Percentiles rank a stretch among this genome's conserved stretches.
These are phyloP conservation scores for Odontamblyopus lacepedii DNA, from an alignment of 2,797 vertebrate genomes.

Conservation along the genomic window DNA sequence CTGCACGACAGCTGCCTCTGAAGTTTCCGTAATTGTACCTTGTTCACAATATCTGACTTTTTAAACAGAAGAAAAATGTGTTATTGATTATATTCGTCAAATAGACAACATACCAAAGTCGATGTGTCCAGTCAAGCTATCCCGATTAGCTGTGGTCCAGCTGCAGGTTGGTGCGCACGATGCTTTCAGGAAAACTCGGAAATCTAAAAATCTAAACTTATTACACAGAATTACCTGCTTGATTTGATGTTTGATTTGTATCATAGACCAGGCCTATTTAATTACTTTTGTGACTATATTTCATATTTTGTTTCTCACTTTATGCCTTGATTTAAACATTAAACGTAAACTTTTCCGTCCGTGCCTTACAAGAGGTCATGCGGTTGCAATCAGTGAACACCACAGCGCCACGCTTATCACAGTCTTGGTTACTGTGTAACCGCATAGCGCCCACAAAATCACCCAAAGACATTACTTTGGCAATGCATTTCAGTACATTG, in stretches of 20 bases:
- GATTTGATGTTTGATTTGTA: not conserved
- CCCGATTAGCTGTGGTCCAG: constrained; percentile 40
- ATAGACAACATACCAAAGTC: constrained; percentile 7
- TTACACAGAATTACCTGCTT: not conserved
- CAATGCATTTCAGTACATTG: no score
- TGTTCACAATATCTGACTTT: not conserved
- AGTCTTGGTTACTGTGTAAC: no score
- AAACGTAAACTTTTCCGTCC: not conserved
- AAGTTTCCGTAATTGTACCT: constrained; percentile 37
- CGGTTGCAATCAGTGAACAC: not conserved
- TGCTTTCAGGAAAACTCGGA: constrained; percentile 40
- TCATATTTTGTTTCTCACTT: not conserved
- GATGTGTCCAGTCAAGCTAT: constrained; percentile 42
- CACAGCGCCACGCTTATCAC: no score
- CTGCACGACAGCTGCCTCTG: constrained; percentile 41
- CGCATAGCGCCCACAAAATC: no score
- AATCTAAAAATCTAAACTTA: not conserved
- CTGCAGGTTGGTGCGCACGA: constrained; percentile 24
- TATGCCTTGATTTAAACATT: not conserved
- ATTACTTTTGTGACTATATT: not conserved
- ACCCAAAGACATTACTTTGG: no score
- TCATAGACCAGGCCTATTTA: not conserved
- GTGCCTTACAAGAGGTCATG: not conserved
- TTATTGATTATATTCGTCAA: not conserved
- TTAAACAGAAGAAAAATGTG: not conserved